Conservation (phyloP, 2,888 invertebrate species). For the Ectemnius continuus region DNA sequence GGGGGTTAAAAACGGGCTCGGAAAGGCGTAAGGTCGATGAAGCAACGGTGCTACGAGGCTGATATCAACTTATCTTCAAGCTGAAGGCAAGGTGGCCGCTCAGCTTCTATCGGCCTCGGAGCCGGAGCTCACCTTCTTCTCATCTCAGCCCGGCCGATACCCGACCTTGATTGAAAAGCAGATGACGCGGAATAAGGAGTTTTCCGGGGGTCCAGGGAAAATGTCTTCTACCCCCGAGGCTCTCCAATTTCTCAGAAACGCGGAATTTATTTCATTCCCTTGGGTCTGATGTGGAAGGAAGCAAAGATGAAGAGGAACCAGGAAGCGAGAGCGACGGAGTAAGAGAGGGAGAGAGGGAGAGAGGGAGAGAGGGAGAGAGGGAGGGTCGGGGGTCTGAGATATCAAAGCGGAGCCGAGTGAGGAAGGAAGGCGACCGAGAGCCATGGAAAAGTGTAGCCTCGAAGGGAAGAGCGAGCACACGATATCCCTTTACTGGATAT, state of each 20-base stretch:
- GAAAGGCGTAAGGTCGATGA: constrained; percentile 47
- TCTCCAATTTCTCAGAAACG: constrained; percentile 67
- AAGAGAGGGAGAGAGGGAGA: constrained; percentile 14
- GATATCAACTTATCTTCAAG: constrained; percentile 60
- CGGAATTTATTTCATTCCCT: constrained; percentile 69
- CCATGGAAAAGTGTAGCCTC: no score
- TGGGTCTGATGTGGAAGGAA: constrained; percentile 46
- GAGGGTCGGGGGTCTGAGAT: neutral
- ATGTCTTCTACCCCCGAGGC: constrained; percentile 63
- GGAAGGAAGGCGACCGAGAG: constrained; percentile 24
- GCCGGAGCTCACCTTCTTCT: constrained; percentile 53
- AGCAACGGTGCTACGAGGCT: constrained; percentile 40
- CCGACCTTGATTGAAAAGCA: constrained; percentile 70
- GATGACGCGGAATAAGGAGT: constrained; percentile 69
- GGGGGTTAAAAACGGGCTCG: constrained; percentile 42
- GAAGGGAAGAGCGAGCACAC: neutral
- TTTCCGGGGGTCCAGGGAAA: constrained; percentile 63
- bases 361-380: neutral
- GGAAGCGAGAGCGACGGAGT: neutral
- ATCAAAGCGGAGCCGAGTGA: constrained; percentile 14
- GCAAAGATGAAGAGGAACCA: constrained; percentile 38
- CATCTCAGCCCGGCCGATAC: constrained; percentile 59
- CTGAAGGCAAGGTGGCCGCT: constrained; percentile 47
- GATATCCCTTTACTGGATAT: constrained; percentile 47
- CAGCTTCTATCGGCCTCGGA: constrained; percentile 38